Evolutionary conservation across 2,888 invertebrate genomes (phyloP).

Genomic region (Quadroppia sp.): DNA sequence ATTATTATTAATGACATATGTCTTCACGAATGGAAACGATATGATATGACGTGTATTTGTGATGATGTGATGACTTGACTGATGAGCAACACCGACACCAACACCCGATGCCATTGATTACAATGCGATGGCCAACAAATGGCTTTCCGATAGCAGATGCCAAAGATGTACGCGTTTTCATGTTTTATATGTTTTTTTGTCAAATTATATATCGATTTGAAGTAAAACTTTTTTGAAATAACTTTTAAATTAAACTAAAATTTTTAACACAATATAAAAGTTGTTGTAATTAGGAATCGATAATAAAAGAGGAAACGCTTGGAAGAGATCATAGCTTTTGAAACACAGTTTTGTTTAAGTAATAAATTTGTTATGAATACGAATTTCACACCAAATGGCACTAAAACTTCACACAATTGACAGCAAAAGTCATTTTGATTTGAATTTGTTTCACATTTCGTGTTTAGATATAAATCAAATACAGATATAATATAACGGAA

Average conservation of each 20-base stretch:
- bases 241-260: slow-evolving; percentile 12
- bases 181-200: neutral
- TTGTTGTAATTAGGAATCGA: neutral
- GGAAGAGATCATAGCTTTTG: slow-evolving; percentile 24
- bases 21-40: neutral
- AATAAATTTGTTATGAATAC: slow-evolving; percentile 21
- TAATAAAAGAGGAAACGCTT: neutral
- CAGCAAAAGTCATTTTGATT: slow-evolving; percentile 34
- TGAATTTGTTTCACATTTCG: slow-evolving; percentile 33
- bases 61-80: slow-evolving; percentile 20
- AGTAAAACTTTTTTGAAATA: neutral
- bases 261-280: neutral
- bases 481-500: slow-evolving; percentile 24
- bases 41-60: slow-evolving; percentile 27
- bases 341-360: slow-evolving; percentile 10
- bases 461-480: slow-evolving; percentile 20
- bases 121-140: slow-evolving; percentile 21
- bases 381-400: slow-evolving; percentile 25
- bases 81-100: slow-evolving; percentile 26
- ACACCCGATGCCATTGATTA: slow-evolving; percentile 26
- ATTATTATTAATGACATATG: neutral
- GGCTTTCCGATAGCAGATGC: slow-evolving; percentile 1
- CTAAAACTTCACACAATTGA: slow-evolving; percentile 29
- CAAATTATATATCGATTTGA: neutral
- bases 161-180: neutral